Evolutionary conservation across 2,113 vertebrate genomes (phyloP), one percentile per base, ranked within the genome.

Genomic region (Isurus oxyrinchus): DNA sequence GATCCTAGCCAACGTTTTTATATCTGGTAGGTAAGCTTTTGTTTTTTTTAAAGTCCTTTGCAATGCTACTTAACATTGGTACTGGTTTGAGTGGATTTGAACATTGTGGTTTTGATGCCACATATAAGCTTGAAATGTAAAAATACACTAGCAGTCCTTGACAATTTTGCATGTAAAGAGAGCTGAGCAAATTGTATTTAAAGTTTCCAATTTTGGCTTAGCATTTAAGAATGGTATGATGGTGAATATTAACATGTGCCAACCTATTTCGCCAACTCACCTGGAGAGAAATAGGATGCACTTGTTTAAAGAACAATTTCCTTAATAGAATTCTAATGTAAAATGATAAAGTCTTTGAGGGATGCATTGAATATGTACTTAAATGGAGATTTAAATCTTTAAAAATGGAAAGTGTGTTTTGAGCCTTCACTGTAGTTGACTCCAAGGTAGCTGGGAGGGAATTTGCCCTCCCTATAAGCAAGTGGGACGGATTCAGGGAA

Each of bases 81-180:
- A 49, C 44, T 87, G 84, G 44, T 87, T 87, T 87, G 59, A 5
- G 90, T 19, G 10, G 90, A 49, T 49, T 49, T 63, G 35, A 61
- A 21, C 25, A 94, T 63, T 94, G 35, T 63, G 59, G n/a, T 21
- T 93, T 59, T 93, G 57, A 66, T 94, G 90, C 90, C 90, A 94
- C 44, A 94, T 93, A 55, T 59, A 91, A 31, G 55, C 11, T 35
- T 91, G 55, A 57, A 59, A 91, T 59, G 90, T 93, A 40, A 91
- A 35, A 21, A 3, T n/a, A 31, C 35, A 59, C 53, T 14, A 5
- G 59, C 57, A 93, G 16, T 35, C 57, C 31, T 13, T 63, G 35
- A 7, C 35, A 35, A 63, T 61, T 93, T 93, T 93, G 35, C 59
- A 8, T 61, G 59, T 40, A 13, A 13, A n/a, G 90, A 63, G 57